phyloP scores from a whole-genome alignment of 2,113 vertebrate species.

The Mellivora capensis region DNA sequence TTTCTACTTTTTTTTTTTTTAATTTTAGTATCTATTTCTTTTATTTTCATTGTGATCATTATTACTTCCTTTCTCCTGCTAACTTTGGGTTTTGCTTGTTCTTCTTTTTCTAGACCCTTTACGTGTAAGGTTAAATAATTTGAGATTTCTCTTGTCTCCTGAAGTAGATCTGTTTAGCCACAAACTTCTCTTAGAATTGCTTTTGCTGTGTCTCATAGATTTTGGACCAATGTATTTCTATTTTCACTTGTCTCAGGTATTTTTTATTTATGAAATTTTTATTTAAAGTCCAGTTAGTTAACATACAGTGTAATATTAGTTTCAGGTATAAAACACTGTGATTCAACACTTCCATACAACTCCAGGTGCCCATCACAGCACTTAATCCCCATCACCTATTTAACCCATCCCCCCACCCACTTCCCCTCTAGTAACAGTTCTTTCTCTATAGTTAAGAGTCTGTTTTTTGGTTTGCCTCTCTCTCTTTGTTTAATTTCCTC shows the following conservation, averaged over 20 bases:
- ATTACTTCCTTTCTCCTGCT: not conserved
- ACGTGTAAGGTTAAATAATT: not conserved
- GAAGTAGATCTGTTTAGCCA: not conserved
- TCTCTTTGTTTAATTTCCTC: no score
- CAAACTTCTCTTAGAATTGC: not conserved
- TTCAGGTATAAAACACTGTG: not conserved
- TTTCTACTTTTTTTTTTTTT: not conserved
- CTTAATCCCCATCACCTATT: not conserved
- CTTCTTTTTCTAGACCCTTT: not conserved
- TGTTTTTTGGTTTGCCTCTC: no score
- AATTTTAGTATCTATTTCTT: not conserved
- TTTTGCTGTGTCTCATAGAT: not conserved
- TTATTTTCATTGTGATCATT: not conserved
- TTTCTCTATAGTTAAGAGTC: no score
- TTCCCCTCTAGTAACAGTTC: no score
- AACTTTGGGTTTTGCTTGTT: not conserved
- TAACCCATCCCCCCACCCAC: no score
- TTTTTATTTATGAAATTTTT: not conserved
- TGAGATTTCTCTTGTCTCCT: not conserved
- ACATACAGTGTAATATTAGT: not conserved
- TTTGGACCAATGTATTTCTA: not conserved
- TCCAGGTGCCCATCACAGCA: not conserved
- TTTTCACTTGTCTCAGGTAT: not conserved
- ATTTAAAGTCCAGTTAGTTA: not conserved
- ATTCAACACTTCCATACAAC: not conserved